phyloP scores from a whole-genome alignment of 2,888 invertebrate genomes.

The Helicoverpa assulta region DNA sequence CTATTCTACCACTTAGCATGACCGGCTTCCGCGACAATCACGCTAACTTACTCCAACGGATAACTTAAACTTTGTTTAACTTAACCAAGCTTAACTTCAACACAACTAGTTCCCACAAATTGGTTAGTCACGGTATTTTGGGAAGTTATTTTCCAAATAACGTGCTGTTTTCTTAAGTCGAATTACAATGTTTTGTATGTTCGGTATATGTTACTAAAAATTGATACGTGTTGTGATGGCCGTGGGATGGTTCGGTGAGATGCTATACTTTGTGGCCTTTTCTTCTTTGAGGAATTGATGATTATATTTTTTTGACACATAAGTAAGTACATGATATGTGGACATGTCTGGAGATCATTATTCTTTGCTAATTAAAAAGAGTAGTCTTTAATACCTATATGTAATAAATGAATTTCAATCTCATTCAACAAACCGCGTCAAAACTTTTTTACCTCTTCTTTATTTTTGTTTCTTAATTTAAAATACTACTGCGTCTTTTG shows the following conservation, averaged over 20 bases:
- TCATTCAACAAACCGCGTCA: too few species aligned
- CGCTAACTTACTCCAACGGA: conserved; percentile 10
- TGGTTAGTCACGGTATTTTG: conserved; percentile 1
- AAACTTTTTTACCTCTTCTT: too few species aligned
- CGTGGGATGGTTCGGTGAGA: too few species aligned
- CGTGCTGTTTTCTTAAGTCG: conserved; percentile 5
- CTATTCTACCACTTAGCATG: conserved; percentile 44
- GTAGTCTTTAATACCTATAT: too few species aligned
- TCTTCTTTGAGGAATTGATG: too few species aligned
- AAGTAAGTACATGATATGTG: too few species aligned
- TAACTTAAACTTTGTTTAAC: conserved; percentile 3
- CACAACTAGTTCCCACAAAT: conserved; percentile 5
- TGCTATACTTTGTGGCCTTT: too few species aligned
- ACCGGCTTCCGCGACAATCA: conserved; percentile 31
- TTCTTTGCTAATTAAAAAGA: too few species aligned
- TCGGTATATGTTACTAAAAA: conserved; percentile 1
- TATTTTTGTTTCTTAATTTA: too few species aligned
- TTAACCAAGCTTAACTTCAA: conserved; percentile 3
- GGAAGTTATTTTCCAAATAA: background rate
- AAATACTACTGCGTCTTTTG: background rate
- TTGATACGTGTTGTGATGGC: background rate
- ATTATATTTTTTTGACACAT: too few species aligned
- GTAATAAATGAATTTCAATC: too few species aligned
- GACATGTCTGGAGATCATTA: too few species aligned
- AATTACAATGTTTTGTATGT: background rate